Base-by-base conservation (phyloP, 2,113 vertebrate species). In the Lagopus leucura region DNA sequence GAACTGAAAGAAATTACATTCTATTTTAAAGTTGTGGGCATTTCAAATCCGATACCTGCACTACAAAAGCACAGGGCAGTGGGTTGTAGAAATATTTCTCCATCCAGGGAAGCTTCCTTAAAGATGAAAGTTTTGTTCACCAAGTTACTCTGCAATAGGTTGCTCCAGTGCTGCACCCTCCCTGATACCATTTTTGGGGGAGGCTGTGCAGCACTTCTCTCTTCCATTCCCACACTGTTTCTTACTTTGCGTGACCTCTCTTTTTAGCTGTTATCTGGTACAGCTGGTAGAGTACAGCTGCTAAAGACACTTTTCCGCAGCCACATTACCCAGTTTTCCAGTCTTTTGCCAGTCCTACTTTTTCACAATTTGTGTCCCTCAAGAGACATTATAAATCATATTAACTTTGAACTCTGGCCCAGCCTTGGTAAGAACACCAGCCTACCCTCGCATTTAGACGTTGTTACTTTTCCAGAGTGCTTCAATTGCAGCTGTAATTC, bases 351-450 rank as follows among this genome's bases (percentile, higher is more conserved):
- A 87, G 83, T 75, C 38, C 45, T 82, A 30, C 76, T 89, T 89
- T 79, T 96, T 92, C 92, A 93, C 89, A 92, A 92, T 96, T 93
- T 94, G 94, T 82, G 66, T 82, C 89, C 81, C 93, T 95, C 92
- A 75, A 87, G 95, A 93, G 94, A 85, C 40, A 9, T 75, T 72
- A 92, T 90, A 86, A 96, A 94, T 77, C 86, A 86, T 81, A 87
- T 89, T 79, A 93, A 84, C 81, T 85, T 48, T 94, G 95, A 97
- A 94, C 95, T 92, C 94, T 93, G 91, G 48, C 95, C 93, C 76
- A 92, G 64, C 54, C 67, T 89, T 73, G 79, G 69, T 94, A 92
- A 86, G 83, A 93, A 63, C 54, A 48, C 57, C 34, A 82, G 57
- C 60, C 55, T 78, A 55, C 38, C 66, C 79, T 82, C 85, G 12